Conservation (phyloP, 2,113 vertebrate genomes). For the Python bivittatus region DNA sequence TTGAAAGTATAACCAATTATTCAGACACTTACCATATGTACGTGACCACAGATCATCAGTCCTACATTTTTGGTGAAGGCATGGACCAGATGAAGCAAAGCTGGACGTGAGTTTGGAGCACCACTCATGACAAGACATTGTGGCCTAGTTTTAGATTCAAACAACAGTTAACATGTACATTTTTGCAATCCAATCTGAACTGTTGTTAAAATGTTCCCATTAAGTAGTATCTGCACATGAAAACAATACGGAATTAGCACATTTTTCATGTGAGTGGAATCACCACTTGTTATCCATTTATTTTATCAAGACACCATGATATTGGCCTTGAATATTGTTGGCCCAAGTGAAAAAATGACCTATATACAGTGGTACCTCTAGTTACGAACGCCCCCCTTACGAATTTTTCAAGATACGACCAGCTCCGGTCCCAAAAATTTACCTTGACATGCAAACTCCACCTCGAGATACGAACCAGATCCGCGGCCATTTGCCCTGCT, state of each 20-base stretch:
- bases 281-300: not conserved
- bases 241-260: not conserved
- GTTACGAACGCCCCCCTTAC: too few species aligned
- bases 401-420: too few species aligned
- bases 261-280: not conserved
- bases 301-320: not conserved
- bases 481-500: too few species aligned
- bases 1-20: slow-evolving; percentile 19
- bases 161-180: slow-evolving; percentile 26
- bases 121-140: slow-evolving; percentile 98
- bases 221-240: not conserved
- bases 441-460: too few species aligned
- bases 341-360: not conserved
- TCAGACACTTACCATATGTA: slow-evolving; percentile 86
- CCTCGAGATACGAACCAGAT: too few species aligned
- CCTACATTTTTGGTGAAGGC: slow-evolving; percentile 98
- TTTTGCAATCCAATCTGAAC: not conserved
- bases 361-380: too few species aligned
- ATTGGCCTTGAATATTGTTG: not conserved
- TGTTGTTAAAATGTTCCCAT: not conserved
- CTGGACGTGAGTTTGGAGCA: slow-evolving; percentile 91
- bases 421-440: too few species aligned
- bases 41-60: slow-evolving; percentile 94
- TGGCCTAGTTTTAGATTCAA: slow-evolving; percentile 76
- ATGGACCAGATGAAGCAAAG: slow-evolving; percentile 92